Base-by-base conservation (phyloP, 2,888 invertebrate genomes). In the Helleia helle region DNA sequence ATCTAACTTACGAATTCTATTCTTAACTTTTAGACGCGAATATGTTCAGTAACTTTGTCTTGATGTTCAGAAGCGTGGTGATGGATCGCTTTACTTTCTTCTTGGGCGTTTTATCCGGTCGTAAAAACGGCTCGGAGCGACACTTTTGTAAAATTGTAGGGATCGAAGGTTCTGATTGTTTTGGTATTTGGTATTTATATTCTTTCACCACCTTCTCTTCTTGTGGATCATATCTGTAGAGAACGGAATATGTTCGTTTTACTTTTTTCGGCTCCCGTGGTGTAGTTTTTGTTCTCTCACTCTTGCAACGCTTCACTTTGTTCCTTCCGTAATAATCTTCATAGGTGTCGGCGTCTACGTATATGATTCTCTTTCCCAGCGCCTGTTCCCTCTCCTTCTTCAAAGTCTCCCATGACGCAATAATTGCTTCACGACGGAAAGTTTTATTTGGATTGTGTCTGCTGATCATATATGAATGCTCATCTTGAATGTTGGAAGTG, bases 381-480 rank as follows among this genome's bases (percentile, higher is more conserved):
- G 86, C 85, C 45, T 68, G 71, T 45, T 86, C 86, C 4, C 86
- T 65, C 47, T 86, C 86, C 44, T 84, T 83, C 56, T 86, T 86
- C 57, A 86, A 55, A 50, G 66, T 79, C 50, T 76, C 84, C 86
- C 86, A 86, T 0, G 85, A 85, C 15, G 86, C 86, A 13, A 86
- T 86, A 24, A 86, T 83, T 1, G 84, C 77, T 53, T 86, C 86
- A 6, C 86, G 62, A 1, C 86, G 71, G 60, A 83, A 85, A 18
- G 83, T 84, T 58, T 73, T 83, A 59, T 84, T 84, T 0, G 84
- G 84, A 45, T 84, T 84, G 59, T 83, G 83, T n/a, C 84, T 72
- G 56, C 83, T 84, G 56, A 84, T 80, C 58, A 66, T 69, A 59
- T 71, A 83, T 1, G 71, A 59, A 34, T 65, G 66, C 38, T 81